Conservation (phyloP, 2,888 invertebrate species). For the Ecliptopera silaceata region DNA sequence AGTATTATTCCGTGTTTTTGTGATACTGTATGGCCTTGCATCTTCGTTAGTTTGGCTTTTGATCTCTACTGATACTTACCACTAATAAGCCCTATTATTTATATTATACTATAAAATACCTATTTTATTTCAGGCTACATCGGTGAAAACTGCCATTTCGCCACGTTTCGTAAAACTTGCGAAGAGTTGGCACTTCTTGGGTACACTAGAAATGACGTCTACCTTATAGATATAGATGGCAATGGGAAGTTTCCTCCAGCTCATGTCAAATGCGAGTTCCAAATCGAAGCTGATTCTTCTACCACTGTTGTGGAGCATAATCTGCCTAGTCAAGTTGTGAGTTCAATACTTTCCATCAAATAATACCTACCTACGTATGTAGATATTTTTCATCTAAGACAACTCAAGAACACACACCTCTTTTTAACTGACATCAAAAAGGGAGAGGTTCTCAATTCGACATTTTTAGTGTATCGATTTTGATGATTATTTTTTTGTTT, state of each 20-base stretch:
- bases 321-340: constrained; percentile 92
- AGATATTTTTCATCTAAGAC: too few species aligned
- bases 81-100: too few species aligned
- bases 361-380: too few species aligned
- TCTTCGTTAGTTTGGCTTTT: too few species aligned
- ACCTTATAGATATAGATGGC: constrained; percentile 96
- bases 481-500: too few species aligned
- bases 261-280: constrained; percentile 96
- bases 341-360: constrained; percentile 34
- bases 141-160: constrained; percentile 97
- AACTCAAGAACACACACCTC: too few species aligned
- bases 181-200: constrained; percentile 95
- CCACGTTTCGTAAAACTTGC: constrained; percentile 94
- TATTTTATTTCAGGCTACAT: constrained; percentile 85
- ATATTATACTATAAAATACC: not conserved
- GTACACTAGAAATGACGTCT: constrained; percentile 94
- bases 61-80: too few species aligned
- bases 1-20: too few species aligned
- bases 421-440: too few species aligned
- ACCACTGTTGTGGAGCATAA: constrained; percentile 95
- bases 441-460: too few species aligned
- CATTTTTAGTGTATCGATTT: too few species aligned
- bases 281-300: constrained; percentile 93
- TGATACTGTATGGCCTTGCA: too few species aligned
- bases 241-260: constrained; percentile 96